phyloP scores from a whole-genome alignment of 2,888 invertebrate genomes.

The Plebejus melissa region DNA sequence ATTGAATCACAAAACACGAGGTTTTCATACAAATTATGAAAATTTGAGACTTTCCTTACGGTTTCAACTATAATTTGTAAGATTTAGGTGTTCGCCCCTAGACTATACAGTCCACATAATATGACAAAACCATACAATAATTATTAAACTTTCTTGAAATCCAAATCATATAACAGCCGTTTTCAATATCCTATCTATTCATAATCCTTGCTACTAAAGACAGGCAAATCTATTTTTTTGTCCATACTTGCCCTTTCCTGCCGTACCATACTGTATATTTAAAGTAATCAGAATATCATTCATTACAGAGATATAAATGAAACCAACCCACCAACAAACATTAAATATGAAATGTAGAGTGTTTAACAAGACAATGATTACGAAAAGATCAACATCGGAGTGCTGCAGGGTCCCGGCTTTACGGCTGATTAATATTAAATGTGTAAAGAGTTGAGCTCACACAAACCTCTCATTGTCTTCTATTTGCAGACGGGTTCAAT shows the following conservation, averaged over 20 bases:
- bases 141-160: too few relatives aligned
- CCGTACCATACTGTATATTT: not conserved
- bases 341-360: not conserved
- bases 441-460: constrained; percentile 64
- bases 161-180: too few relatives aligned
- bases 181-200: too few relatives aligned
- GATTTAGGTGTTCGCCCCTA: too few relatives aligned
- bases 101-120: too few relatives aligned
- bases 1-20: too few relatives aligned
- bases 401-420: constrained; percentile 55
- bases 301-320: not conserved
- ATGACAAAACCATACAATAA: too few relatives aligned
- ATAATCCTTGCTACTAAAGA: too few relatives aligned
- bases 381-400: constrained; percentile 56
- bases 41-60: not conserved
- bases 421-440: constrained; percentile 69
- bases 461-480: constrained; percentile 51
- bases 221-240: too few relatives aligned
- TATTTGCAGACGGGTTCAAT: constrained; percentile 37
- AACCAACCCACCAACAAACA: not conserved
- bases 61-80: too few relatives aligned
- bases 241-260: too few relatives aligned
- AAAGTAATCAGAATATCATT: not conserved
- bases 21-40: too few relatives aligned
- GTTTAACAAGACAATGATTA: constrained; percentile 59